phyloP scores from a whole-genome alignment of 2,113 vertebrate genomes.

The Papio anubis region DNA sequence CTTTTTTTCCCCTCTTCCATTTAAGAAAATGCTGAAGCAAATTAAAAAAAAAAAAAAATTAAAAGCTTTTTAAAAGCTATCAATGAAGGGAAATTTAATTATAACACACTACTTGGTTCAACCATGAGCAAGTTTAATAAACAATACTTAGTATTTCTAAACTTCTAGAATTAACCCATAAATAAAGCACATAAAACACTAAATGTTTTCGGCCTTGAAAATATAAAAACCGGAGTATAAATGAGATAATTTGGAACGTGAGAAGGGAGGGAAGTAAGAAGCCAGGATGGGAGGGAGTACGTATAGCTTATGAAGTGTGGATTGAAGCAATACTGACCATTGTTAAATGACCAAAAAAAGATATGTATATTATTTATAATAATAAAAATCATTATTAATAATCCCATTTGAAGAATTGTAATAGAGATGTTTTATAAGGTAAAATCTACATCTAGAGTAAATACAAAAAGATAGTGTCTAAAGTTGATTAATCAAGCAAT shows the following conservation, averaged over 20 bases:
- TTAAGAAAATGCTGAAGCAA: slow-evolving; percentile 37
- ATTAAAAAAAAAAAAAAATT: neutral
- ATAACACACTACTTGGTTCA: neutral
- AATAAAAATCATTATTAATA: slow-evolving; percentile 16
- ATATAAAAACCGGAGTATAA: neutral
- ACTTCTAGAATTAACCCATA: neutral
- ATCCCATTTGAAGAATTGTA: neutral
- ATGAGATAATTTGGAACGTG: neutral
- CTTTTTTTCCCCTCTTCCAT: neutral
- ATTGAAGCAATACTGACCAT: neutral
- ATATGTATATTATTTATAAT: neutral
- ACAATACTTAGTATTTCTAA: neutral
- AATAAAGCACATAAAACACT: neutral
- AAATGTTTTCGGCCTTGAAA: slow-evolving; percentile 32
- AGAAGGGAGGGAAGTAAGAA: neutral
- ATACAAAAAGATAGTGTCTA: neutral
- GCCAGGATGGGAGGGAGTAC: neutral
- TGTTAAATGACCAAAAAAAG: neutral
- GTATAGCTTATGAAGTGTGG: neutral
- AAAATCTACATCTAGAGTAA: neutral
- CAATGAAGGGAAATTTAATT: neutral
- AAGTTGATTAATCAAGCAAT: neutral
- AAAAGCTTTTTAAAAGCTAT: slow-evolving; percentile 11
- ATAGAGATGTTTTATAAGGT: neutral
- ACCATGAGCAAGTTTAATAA: neutral